Base-by-base conservation (phyloP, 2,113 vertebrate genomes). In the Gopherus flavomarginatus region DNA sequence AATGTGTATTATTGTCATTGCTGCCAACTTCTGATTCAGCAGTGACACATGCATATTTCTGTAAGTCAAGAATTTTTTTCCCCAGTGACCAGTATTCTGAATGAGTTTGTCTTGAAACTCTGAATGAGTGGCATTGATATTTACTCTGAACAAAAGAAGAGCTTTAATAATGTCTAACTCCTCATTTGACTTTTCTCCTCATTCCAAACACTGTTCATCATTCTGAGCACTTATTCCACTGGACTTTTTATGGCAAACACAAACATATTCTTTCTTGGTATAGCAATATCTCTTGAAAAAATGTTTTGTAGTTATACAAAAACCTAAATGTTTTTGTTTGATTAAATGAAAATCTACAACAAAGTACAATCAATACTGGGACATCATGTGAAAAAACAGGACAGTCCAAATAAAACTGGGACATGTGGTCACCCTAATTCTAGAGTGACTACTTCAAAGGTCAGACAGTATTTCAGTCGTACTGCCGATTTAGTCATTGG, bases 71-170 rank as follows among this genome's bases (percentile, higher is more conserved):
- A 12, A 10, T 85, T 87, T 96, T 95, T 94, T 87, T 6, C 29
- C 53, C 53, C 75, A 75, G 44, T 79, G 91, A 49, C 7, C 38
- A 78, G 16, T 22, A 81, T 94, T 94, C 57, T 83, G 79, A 88
- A 92, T 81, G 49, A 78, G 80, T 86, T 93, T 96, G 86, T 93
- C 86, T 92, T 95, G 81, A 83, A 95, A 93, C 38, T 57, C 84
- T 87, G 62, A 87, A 53, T 44, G 81, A 88, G 38, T 94, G 4
- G 86, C 56, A 57, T 95, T 91, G 86, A 91, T 96, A 92, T 42
- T 93, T 38, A 88, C 53, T 81, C 1, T 8, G 72, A 94, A 92
- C 35, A 92, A 86, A 93, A 92, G 83, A 87, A 87, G 47, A 89
- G 35, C 57, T 93, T 86, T 42, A 57, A 78, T 86, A 50, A 81